Evolutionary conservation across 2,113 vertebrate species (phyloP).

Genomic region (Antechinus flavipes): DNA sequence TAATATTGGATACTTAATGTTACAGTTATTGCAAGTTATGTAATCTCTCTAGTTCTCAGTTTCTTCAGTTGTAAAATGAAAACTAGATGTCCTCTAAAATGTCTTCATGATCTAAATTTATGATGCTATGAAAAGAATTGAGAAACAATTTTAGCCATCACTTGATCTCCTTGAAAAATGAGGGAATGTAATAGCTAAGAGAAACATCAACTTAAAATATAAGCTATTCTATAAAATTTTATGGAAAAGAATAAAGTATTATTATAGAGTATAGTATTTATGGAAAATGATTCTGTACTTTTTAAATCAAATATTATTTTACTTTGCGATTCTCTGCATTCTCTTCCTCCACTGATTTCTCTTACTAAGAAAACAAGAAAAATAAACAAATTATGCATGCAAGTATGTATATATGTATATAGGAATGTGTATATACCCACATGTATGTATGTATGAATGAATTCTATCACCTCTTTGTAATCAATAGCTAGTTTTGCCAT

Average conservation of each 20-base stretch:
- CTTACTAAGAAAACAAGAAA: neutral
- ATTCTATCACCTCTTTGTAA: too few relatives aligned
- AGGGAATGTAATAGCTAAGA: neutral
- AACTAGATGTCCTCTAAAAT: neutral
- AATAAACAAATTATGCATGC: too few relatives aligned
- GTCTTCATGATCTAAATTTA: neutral
- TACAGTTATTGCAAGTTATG: neutral
- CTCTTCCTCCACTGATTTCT: neutral
- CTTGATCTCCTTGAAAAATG: neutral
- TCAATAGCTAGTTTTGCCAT: neutral
- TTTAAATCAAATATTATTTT: neutral
- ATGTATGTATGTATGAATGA: too few relatives aligned
- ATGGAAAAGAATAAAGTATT: neutral
- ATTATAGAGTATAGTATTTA: neutral
- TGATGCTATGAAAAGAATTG: neutral
- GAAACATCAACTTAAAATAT: neutral
- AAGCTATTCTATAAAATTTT: neutral
- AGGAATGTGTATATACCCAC: too few relatives aligned
- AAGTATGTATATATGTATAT: too few relatives aligned
- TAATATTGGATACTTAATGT: neutral
- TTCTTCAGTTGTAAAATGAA: neutral
- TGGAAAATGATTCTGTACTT: neutral
- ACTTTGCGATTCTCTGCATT: neutral
- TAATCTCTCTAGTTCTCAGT: neutral
- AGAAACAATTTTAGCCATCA: neutral